Base-by-base conservation (phyloP, 2,797 vertebrate genomes). In the Hapalemur alaotrensis region DNA sequence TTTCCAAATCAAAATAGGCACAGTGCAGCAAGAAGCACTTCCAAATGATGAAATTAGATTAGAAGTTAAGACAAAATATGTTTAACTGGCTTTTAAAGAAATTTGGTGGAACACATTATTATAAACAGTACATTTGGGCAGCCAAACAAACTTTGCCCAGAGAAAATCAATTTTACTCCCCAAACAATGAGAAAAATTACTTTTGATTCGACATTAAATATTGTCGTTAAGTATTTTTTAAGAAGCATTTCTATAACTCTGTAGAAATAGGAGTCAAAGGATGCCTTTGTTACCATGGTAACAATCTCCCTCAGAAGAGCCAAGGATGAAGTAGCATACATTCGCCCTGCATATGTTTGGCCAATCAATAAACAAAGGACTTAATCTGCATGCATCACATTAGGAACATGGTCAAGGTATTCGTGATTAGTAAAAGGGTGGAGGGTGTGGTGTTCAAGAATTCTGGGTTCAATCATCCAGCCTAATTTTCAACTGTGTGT, bases 31-130 rank as follows among this genome's bases (percentile, higher is more conserved):
- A 97, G 93, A 97, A 96, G 86, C 95, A 93, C 93, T 98, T 97
- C 84, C 88, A 91, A 97, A 96, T 97, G 93, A 95, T 83, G 96
- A 94, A 97, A 98, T 98, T 95, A 98, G 95, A 98, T 98, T 93
- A 95, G 96, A 97, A 98, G 96, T 98, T 97, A 97, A 97, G 93
- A 96, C 97, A 96, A 97, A 98, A 98, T 97, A 96, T 7, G 67
- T 95, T 98, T 98, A 97, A 97, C 97, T 96, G 96, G 90, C 87
- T 97, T 98, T 98, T 98, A 98, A 98, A 96, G 96, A 97, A 96
- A 98, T 97, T 95, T 96, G 95, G 93, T 97, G 73, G 96, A 97
- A 97, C 96, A 94, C 82, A 97, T 97, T 97, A 97, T 90, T 98
- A 98, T 97, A 97, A 97, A 97, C 96, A 97, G 95, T 97, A 96